Percentiles rank a stretch among this genome's conserved stretches.
These are phyloP conservation scores for Zoanthus gigantus DNA, from an alignment of 92 coral and sea anemone species.

Conservation along the genomic window DNA sequence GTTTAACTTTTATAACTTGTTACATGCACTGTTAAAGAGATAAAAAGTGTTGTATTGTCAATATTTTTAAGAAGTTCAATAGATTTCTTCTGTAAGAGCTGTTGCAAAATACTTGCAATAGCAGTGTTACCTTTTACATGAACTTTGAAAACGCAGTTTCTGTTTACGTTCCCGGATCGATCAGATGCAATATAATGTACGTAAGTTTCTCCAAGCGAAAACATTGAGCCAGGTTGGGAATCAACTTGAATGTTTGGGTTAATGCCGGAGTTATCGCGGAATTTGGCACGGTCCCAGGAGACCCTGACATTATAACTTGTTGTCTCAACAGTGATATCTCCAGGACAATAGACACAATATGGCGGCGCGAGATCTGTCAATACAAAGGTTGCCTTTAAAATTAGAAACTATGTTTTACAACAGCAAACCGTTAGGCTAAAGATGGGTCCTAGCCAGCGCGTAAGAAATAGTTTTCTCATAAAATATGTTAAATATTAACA, in stretches of 20 bases:
- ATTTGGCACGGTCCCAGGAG: slow-evolving; percentile 74
- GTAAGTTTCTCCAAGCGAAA: slow-evolving; percentile 69
- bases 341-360: slow-evolving; percentile 80
- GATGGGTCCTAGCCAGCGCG: not conserved
- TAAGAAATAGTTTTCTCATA: not conserved
- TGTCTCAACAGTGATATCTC: slow-evolving; percentile 67
- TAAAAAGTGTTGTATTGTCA: no score
- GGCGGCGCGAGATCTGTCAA: slow-evolving; percentile 87
- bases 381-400: not conserved
- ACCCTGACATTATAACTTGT: slow-evolving; percentile 47
- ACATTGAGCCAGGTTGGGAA: slow-evolving; percentile 49
- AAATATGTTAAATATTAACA: no score
- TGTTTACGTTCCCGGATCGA: slow-evolving; percentile 72
- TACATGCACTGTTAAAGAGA: no score
- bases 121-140: slow-evolving; percentile 76
- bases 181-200: slow-evolving; percentile 78
- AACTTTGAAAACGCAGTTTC: slow-evolving; percentile 78
- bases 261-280: slow-evolving; percentile 84
- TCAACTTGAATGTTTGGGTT: slow-evolving; percentile 57
- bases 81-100: no score
- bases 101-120: not conserved
- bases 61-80: no score
- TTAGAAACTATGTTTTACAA: not conserved
- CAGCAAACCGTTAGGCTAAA: not conserved
- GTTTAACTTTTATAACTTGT: no score